phyloP scores from a whole-genome alignment of 2,797 vertebrate genomes.

The Sebastes diaconus region DNA sequence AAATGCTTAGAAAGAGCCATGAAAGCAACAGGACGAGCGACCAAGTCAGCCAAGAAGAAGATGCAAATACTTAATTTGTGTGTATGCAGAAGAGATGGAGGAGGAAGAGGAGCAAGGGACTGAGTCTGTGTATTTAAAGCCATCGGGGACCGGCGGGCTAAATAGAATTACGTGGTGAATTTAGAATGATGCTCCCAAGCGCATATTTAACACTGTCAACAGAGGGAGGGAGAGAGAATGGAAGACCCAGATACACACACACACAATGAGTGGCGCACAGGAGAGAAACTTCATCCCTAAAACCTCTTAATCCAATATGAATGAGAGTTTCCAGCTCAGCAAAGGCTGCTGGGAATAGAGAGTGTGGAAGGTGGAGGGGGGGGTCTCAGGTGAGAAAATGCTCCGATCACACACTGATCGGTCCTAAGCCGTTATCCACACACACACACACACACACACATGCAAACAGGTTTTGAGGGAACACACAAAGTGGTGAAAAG shows the following conservation, averaged over 20 bases:
- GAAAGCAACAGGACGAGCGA: slow-evolving; percentile 10
- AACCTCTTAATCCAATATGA: slow-evolving; percentile 65
- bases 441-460: not conserved
- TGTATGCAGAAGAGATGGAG: slow-evolving; percentile 17
- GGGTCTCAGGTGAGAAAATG: slow-evolving; percentile 36
- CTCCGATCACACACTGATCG: slow-evolving; percentile 11
- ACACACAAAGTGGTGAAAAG: not conserved
- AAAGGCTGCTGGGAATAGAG: slow-evolving; percentile 22
- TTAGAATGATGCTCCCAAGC: slow-evolving; percentile 72
- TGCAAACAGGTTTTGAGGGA: not conserved
- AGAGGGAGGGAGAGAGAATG: slow-evolving; percentile 41
- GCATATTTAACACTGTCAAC: slow-evolving; percentile 75
- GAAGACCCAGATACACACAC: slow-evolving; percentile 37
- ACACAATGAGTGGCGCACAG: slow-evolving; percentile 30
- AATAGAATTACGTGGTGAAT: slow-evolving; percentile 91
- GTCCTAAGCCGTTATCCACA: not conserved
- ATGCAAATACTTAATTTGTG: slow-evolving; percentile 56
- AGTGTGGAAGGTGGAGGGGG: not conserved
- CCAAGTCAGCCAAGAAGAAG: not conserved
- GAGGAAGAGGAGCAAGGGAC: slow-evolving; percentile 2
- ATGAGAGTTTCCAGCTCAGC: slow-evolving; percentile 48
- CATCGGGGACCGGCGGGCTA: slow-evolving; percentile 57
- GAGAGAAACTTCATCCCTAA: slow-evolving; percentile 55
- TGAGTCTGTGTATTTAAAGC: slow-evolving; percentile 63
- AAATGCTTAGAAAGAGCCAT: not conserved